Percentiles rank a stretch among this genome's conserved stretches.
Evolutionary conservation across 2,888 invertebrate species (phyloP).

Genomic region (Pocota personata): DNA sequence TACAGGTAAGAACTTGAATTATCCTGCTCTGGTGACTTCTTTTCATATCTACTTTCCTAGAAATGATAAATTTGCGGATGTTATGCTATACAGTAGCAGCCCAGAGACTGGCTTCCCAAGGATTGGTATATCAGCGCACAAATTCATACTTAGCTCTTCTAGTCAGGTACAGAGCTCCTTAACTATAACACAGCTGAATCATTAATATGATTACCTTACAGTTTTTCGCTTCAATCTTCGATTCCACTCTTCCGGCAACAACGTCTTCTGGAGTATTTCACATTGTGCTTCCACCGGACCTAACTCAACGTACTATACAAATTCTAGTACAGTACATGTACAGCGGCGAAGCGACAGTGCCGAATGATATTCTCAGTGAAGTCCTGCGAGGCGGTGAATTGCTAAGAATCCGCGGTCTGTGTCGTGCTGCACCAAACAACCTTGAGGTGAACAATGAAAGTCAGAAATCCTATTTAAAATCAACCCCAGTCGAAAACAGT

Average conservation of each 20-base stretch:
- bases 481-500: slow-evolving; percentile 21
- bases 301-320: slow-evolving; percentile 90
- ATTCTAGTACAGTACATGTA: slow-evolving; percentile 94
- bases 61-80: slow-evolving; percentile 92
- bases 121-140: slow-evolving; percentile 92
- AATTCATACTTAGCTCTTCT: slow-evolving; percentile 92
- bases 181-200: neutral
- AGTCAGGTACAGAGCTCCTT: slow-evolving; percentile 83
- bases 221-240: slow-evolving; percentile 82
- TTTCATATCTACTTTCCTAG: slow-evolving; percentile 80
- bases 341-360: slow-evolving; percentile 90
- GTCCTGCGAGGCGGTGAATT: slow-evolving; percentile 92
- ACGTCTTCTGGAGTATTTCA: slow-evolving; percentile 84
- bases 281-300: slow-evolving; percentile 91
- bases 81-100: slow-evolving; percentile 87
- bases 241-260: slow-evolving; percentile 79
- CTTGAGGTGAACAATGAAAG: slow-evolving; percentile 71
- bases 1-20: slow-evolving; percentile 80
- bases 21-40: neutral
- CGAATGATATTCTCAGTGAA: slow-evolving; percentile 91
- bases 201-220: slow-evolving; percentile 46
- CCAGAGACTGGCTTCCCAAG: slow-evolving; percentile 85
- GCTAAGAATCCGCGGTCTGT: slow-evolving; percentile 91
- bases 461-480: slow-evolving; percentile 73
- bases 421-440: slow-evolving; percentile 84